These are phyloP conservation scores for Girardinus metallicus DNA, from an alignment of 2,797 vertebrate genomes.

Conservation along the genomic window DNA sequence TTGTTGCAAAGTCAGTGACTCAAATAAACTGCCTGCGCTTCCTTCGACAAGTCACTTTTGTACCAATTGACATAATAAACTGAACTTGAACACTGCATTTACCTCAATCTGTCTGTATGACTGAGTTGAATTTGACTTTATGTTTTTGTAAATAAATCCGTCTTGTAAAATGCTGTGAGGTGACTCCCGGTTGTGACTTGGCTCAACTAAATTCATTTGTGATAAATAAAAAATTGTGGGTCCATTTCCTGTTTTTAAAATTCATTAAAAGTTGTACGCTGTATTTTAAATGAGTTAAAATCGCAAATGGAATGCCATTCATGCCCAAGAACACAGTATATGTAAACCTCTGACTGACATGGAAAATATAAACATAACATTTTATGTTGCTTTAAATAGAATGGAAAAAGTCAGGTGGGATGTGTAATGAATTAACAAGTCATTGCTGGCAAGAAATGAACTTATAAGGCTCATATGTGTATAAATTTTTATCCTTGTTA, in stretches of 20 bases:
- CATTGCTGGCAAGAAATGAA: not conserved
- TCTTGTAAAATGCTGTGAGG: not conserved
- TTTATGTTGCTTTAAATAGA: slow-evolving; percentile 23
- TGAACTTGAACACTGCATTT: not conserved
- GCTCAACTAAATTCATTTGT: not conserved
- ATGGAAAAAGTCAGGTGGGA: slow-evolving; percentile 65
- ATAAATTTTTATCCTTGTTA: not conserved
- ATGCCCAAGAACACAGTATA: not conserved
- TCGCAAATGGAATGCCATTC: not conserved
- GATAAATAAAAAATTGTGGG: not conserved
- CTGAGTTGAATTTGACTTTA: not conserved
- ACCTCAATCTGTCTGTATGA: not conserved
- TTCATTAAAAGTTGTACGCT: not conserved
- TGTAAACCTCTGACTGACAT: not conserved
- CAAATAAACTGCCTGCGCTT: not conserved
- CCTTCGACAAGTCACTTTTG: not conserved
- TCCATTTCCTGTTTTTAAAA: not conserved
- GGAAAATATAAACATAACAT: slow-evolving; percentile 24
- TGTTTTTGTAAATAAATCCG: not conserved
- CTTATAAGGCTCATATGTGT: not conserved
- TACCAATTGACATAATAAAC: not conserved
- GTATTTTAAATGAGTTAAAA: not conserved
- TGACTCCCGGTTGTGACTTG: not conserved
- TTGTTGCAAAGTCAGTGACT: not conserved
- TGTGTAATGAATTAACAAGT: slow-evolving; percentile 1